Evolutionary conservation across 1,140 invertebrate genomes (phyloP).

Genomic region (Bombus pyrosoma): DNA sequence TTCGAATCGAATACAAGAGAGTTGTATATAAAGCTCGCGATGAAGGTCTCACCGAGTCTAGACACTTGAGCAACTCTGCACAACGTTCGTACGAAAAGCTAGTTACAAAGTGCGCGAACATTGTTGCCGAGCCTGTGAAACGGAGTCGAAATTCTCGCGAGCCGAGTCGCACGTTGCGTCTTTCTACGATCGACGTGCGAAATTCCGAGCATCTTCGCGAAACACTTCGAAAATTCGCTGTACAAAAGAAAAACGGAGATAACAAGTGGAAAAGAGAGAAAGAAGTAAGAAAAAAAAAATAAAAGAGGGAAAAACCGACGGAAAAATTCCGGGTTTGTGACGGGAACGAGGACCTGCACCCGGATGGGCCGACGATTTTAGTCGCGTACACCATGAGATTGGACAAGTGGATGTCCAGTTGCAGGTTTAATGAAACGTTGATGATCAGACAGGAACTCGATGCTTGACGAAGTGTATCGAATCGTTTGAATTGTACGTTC

Average conservation of each 20-base stretch:
- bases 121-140: not conserved
- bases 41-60: slow-evolving; percentile 27
- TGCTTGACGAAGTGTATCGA: slow-evolving; percentile 4
- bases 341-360: slow-evolving; percentile 34
- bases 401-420: not conserved
- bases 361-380: not conserved
- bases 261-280: not conserved
- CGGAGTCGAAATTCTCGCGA: not conserved
- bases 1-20: slow-evolving; percentile 92
- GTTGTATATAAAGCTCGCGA: slow-evolving; percentile 88
- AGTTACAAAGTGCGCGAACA: too few species aligned
- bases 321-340: slow-evolving; percentile 23
- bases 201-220: slow-evolving; percentile 3
- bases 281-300: too few species aligned
- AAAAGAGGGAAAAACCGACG: not conserved
- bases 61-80: not conserved
- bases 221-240: slow-evolving; percentile 33
- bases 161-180: slow-evolving; percentile 28
- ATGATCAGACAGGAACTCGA: not conserved
- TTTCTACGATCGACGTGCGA: slow-evolving; percentile 42
- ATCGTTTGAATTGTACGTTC: slow-evolving; percentile 17
- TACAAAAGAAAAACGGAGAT: slow-evolving; percentile 42
- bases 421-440: slow-evolving; percentile 37
- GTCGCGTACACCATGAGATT: slow-evolving; percentile 4
- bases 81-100: not conserved